Evolutionary conservation across 2,113 vertebrate species (phyloP), one percentile per base, ranked within the genome.

Genomic region (Bungarus multicinctus): DNA sequence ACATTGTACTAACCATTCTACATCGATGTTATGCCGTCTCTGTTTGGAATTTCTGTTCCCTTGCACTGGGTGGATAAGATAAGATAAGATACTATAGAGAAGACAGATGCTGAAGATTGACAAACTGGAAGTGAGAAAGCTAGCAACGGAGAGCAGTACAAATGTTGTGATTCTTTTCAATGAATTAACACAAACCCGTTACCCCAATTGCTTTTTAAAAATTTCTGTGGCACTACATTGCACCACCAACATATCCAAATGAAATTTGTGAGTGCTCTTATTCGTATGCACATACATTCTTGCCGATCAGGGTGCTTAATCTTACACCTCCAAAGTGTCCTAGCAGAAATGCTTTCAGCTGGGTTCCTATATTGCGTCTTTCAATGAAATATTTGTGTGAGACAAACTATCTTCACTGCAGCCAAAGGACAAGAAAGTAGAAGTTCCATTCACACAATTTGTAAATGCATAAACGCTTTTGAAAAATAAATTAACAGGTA

Each of bases 331-430:
- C 18, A 2, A 47, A 30, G 34, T n/a, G 30, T 30, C 54, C 86
- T 90, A 93, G 94, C 91, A 87, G 54, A 34, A 90, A 16, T 3
- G 55, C 2, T 95, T 95, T 94, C 74, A 85, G 94, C 43, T 57
- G 11, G 90, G 34, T 93, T 87, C 93, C 87, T 94, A 90, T 90
- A 93, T 55, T 54, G 92, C 14, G 90, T 60, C 23, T 53, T 53
- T 52, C 27, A 94, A 94, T 92, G 54, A 58, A 87, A 85, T 69
- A 93, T 94, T 50, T 91, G 89, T 93, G 64, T 74, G 90, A 95
- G 58, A 95, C 92, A 0, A 91, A 91, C 93, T 93, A 60, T 91
- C 88, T 94, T 94, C 69, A 39, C 16, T 86, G 12, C 22, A 87
- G 85, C 90, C 54, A 53, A 87, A 27, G 85, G 45, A 43, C 12